Evolutionary conservation across 1,140 invertebrate genomes (phyloP), one percentile per base, ranked within the genome.

Genomic region (Pinna nobilis): DNA sequence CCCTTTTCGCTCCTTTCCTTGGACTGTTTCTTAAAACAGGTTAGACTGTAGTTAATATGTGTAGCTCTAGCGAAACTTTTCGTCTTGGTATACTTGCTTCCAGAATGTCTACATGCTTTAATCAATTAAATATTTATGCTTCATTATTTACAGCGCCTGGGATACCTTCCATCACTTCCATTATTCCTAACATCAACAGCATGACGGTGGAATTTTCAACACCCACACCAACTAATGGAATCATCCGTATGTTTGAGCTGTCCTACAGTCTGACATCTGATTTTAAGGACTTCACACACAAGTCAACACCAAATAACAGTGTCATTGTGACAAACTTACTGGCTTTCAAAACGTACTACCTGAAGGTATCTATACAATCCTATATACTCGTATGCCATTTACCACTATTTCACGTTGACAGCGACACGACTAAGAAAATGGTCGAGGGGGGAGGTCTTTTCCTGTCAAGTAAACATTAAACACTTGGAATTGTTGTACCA

Each of bases 151-250:
- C 70, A 87, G 85, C 77, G 15, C 85, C 85, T 33, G 57, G 67
- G n/a, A 47, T 77, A 20, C 82, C 83, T 18, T 44, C 37, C n/a
- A 78, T 80, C 28, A n/a, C 53, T 0, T 53, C 11, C 18, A 37
- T 81, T 18, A 55, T 32, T 1, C 39, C 80, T 23, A 57, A 72
- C 30, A 70, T 69, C 28, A 77, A 41, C 15, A 70, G 78, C 15
- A 77, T 86, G n/a, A 74, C 37, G 25, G 64, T 87, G 3, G 74
- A 32, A 25, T 82, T 82, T 49, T 41, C 28, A 1, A 57, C 70
- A 3, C 85, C 85, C 18, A 25, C n/a, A 13, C 44, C 51, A 3
- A 33, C 76, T 7, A 86, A 87, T 70, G 86, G 86, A 9, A 57
- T 84, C 4, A 60, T 86, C 2, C 41, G 64, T 9, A 68, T 73